These are phyloP conservation scores for Palythoa caribaeorum DNA, from an alignment of 92 coral and sea anemone genomes.

Conservation along the genomic window DNA sequence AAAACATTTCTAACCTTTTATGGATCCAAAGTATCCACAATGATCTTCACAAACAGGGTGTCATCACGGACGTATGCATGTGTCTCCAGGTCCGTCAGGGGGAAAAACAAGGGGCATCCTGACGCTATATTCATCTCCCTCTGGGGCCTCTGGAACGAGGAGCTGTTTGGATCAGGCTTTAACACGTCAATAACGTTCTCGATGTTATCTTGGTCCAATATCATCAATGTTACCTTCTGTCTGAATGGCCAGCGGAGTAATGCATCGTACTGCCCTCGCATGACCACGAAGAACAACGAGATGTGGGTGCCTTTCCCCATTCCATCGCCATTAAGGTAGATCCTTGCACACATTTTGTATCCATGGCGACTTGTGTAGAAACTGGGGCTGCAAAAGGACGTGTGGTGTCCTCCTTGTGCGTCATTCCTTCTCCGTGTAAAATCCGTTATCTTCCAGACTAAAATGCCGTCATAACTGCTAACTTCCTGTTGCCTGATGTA, in stretches of 20 bases:
- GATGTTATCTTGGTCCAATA: conserved; percentile 80
- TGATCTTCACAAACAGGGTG: too few relatives aligned
- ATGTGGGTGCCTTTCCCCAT: conserved; percentile 78
- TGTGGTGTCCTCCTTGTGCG: neutral
- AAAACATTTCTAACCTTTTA: too few relatives aligned
- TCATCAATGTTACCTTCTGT: conserved; percentile 31
- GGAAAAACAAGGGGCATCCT: conserved; percentile 87
- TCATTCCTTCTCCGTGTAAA: conserved; percentile 47
- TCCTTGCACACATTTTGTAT: conserved; percentile 86
- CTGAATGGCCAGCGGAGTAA: conserved; percentile 38
- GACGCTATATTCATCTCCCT: conserved; percentile 87
- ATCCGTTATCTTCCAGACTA: conserved; percentile 52
- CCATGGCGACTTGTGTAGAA: conserved; percentile 81
- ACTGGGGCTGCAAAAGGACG: conserved; percentile 71
- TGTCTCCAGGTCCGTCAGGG: neutral
- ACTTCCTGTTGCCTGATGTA: conserved; percentile 44
- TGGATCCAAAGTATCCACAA: too few relatives aligned
- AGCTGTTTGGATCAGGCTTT: conserved; percentile 87
- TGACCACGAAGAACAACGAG: conserved; percentile 70
- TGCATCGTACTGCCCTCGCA: conserved; percentile 31
- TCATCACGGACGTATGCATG: too few relatives aligned
- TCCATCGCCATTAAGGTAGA: conserved; percentile 83
- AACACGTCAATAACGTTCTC: conserved; percentile 90
- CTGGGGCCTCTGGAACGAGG: conserved; percentile 85
- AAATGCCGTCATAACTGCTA: conserved; percentile 36